These are phyloP conservation scores for Omphaloscelis lunosa DNA, from an alignment of 2,888 invertebrate genomes.

Conservation along the genomic window DNA sequence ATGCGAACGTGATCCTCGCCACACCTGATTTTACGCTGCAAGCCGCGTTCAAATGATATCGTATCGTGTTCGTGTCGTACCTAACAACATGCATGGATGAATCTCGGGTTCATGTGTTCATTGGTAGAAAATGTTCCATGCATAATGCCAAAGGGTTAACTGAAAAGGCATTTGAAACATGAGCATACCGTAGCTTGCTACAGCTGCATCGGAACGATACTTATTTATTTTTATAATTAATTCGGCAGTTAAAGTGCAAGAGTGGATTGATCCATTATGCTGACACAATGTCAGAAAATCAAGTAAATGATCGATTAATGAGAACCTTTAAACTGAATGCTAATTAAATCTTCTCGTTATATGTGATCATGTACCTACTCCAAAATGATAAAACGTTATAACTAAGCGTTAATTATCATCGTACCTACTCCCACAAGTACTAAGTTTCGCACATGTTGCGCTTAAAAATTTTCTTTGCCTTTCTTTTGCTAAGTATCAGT, in stretches of 20 bases:
- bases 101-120: not conserved
- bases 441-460: not conserved
- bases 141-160: not conserved
- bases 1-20: constrained; percentile 83
- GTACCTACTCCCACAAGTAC: not conserved
- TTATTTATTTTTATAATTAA: constrained; percentile 7
- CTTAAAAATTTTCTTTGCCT: not conserved
- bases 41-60: constrained; percentile 52
- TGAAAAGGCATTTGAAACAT: not conserved
- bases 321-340: constrained; percentile 2
- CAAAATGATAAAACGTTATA: not conserved
- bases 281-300: constrained; percentile 13
- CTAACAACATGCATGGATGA: constrained; percentile 10
- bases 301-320: constrained; percentile 30
- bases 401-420: not conserved
- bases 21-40: constrained; percentile 81
- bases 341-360: not conserved
- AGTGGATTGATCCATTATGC: not conserved
- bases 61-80: not conserved
- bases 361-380: not conserved
- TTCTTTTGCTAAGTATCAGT: not conserved
- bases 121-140: not conserved
- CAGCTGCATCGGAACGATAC: not conserved
- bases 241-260: not conserved
- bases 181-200: not conserved